Evolutionary conservation across 2,888 invertebrate genomes (phyloP), one percentile per base, ranked within the genome.

Genomic region (Beris morrisii): DNA sequence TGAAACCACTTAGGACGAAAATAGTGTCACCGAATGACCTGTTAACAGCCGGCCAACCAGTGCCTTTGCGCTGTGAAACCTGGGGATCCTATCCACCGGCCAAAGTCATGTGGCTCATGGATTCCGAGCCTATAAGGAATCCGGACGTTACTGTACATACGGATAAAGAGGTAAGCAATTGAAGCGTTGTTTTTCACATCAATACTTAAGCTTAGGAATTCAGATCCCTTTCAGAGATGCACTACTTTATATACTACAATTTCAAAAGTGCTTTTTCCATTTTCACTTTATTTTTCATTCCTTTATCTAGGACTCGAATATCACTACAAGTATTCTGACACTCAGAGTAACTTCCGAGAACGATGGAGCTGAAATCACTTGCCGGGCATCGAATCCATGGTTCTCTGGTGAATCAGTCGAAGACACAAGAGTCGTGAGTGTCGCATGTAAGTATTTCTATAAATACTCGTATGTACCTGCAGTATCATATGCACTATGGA

Each of bases 311-410:
- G 80, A 80, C 68, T 75, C 76, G 57, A 81, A 90, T 74, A 85
- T 88, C 59, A 91, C 92, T 6, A 88, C 88, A 71, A 91, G 90
- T 75, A 87, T 89, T 65, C 82, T 93, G 67, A 88, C 89, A 3
- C 85, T 93, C 79, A 86, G 87, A 69, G 88, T 93, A 55, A 84
- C 87, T 69, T 85, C 90, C 68, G 89, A 90, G 72, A 92, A 94
- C 81, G 91, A 92, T 76, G 92, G 91, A 54, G 87, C 90, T 71
- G 89, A 89, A 78, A 84, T 95, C 70, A 87, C 89, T 66, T 95
- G 94, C 78, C 86, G 92, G 68, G 92, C 93, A 67, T 89, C 92
- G 79, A 95, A 95, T 83, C 91, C 92, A 0, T 88, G 92, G 84
- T 91, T 93, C 80, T 90, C 91, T 50, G 91, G 90, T 67, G 89